Evolutionary conservation across 2,113 vertebrate genomes (phyloP).

Genomic region (Sturnira hondurensis): DNA sequence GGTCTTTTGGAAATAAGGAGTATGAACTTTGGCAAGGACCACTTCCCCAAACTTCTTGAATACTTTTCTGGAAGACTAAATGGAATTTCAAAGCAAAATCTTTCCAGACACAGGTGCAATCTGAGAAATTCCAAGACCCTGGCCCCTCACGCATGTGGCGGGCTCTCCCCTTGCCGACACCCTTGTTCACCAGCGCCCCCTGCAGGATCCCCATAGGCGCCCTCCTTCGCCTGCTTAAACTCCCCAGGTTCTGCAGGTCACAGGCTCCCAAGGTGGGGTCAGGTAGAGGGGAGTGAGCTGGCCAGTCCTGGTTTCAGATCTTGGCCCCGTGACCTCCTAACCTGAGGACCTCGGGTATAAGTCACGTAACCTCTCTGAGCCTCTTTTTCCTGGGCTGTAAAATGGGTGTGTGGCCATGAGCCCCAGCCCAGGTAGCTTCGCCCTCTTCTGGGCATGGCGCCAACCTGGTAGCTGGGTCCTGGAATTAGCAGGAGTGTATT

Average conservation of each 20-base stretch:
- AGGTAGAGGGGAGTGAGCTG: neutral
- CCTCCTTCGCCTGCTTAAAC: neutral
- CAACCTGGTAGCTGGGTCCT: neutral
- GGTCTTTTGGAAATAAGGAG: neutral
- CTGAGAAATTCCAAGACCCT: neutral
- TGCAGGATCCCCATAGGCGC: neutral
- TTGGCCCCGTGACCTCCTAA: neutral
- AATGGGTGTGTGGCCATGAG: neutral
- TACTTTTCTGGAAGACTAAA: neutral
- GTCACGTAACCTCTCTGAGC: too few relatives aligned
- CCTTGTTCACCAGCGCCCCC: neutral
- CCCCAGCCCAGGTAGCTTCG: neutral
- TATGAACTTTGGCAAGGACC: neutral
- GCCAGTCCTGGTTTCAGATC: neutral
- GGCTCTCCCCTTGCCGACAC: too few relatives aligned
- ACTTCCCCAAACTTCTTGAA: neutral
- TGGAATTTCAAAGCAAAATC: slow-evolving; percentile 5
- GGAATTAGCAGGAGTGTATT: neutral
- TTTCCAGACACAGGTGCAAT: slow-evolving; percentile 22
- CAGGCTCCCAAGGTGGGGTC: neutral
- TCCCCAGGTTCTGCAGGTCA: too few relatives aligned
- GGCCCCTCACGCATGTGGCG: neutral
- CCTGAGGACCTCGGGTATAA: neutral
- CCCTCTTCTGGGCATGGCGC: rapidly evolving
- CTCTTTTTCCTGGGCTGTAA: neutral